Evolutionary conservation across 2,797 vertebrate genomes (phyloP).

Genomic region (Leptatherina wallacei): DNA sequence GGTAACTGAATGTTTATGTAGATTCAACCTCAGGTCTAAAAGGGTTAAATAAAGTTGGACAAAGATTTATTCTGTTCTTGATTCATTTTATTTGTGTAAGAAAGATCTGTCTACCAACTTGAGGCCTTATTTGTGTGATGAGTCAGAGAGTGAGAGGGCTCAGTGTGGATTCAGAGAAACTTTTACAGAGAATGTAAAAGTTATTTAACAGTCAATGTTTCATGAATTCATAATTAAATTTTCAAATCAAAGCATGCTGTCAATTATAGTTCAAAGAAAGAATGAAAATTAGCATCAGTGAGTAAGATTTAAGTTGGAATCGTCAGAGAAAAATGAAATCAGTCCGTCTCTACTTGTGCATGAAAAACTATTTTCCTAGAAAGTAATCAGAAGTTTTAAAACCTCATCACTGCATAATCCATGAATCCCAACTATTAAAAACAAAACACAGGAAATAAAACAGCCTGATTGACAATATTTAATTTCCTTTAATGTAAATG

Average conservation of each 20-base stretch:
- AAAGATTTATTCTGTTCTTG: neutral
- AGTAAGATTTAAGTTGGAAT: neutral
- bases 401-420: conserved; percentile 5
- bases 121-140: neutral
- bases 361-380: neutral
- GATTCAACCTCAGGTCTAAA: neutral
- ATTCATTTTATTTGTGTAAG: neutral
- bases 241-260: neutral
- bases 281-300: neutral
- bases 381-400: conserved; percentile 4
- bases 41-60: neutral
- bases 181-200: neutral
- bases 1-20: neutral
- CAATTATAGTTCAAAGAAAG: neutral
- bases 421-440: conserved; percentile 19
- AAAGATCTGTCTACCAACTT: neutral
- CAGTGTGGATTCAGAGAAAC: neutral
- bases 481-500: conserved; percentile 11
- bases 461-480: conserved; percentile 11
- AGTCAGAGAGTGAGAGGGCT: neutral
- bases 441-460: conserved; percentile 1
- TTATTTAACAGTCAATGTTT: neutral
- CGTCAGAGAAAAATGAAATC: neutral
- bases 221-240: neutral
- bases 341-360: neutral